Percentiles rank a stretch among this genome's conserved stretches.
These are phyloP conservation scores for Drosophila conformis DNA, from an alignment of 2,888 invertebrate genomes.

Conservation along the genomic window DNA sequence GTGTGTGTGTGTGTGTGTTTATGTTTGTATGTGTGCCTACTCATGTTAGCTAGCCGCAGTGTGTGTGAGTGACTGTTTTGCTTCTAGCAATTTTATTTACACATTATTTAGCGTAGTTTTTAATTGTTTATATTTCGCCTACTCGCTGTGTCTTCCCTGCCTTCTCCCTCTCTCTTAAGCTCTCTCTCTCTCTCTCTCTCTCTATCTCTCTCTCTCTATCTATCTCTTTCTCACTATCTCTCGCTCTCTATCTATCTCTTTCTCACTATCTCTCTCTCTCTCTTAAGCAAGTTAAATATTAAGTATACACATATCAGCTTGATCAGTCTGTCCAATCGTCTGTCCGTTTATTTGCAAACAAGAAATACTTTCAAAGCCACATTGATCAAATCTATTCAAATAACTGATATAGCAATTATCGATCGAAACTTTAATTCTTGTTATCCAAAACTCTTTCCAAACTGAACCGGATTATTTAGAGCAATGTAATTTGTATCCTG, in stretches of 20 bases:
- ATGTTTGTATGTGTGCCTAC: constrained; percentile 24
- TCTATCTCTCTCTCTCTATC: not conserved
- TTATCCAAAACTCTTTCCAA: not conserved
- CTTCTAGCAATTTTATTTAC: constrained; percentile 36
- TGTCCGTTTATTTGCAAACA: not conserved
- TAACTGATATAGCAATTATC: not conserved
- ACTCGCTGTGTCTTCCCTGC: not conserved
- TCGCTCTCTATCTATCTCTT: not conserved
- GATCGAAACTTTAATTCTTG: no score
- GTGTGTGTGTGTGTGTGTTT: not conserved
- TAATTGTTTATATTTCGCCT: not conserved
- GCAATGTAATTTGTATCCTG: not conserved
- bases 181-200: not conserved
- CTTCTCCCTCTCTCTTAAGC: not conserved
- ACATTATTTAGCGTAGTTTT: constrained; percentile 39
- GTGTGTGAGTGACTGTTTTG: constrained; percentile 22
- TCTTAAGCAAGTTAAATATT: not conserved
- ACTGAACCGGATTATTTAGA: not conserved
- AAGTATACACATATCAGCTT: not conserved
- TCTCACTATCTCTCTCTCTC: not conserved
- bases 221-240: not conserved
- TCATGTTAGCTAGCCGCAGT: constrained; percentile 39
- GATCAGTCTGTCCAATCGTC: not conserved
- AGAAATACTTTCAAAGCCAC: not conserved
- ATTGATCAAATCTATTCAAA: not conserved